A percentile compares a stretch with the other conserved stretches of the same genome.
phyloP scores from a whole-genome alignment of 2,113 vertebrate genomes.

The Larimichthys polyactis region DNA sequence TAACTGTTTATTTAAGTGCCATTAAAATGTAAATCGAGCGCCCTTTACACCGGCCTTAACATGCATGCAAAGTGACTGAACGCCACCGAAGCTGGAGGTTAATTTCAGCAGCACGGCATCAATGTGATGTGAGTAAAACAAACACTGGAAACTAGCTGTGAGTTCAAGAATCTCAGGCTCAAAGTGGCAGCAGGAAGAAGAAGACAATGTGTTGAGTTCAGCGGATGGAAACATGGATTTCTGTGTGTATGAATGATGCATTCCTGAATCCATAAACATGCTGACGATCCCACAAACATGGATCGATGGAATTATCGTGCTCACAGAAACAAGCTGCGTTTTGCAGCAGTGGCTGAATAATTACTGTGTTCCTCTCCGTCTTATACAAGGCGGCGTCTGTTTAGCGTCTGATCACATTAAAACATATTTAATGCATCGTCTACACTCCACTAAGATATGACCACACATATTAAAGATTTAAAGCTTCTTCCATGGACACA shows the following conservation, averaged over 20 bases:
- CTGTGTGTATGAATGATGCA: slow-evolving; percentile 10
- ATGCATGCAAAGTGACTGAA: neutral
- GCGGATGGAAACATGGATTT: neutral
- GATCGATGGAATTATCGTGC: slow-evolving; percentile 15
- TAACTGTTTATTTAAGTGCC: neutral
- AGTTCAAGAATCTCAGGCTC: neutral
- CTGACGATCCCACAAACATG: slow-evolving; percentile 10
- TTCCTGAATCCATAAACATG: slow-evolving; percentile 16
- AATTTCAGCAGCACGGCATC: neutral
- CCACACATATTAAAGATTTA: no score
- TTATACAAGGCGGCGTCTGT: no score
- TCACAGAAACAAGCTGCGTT: slow-evolving; percentile 21
- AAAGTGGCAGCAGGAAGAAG: neutral
- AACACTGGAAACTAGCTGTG: neutral
- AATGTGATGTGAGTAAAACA: neutral
- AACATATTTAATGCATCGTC: no score
- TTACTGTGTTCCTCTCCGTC: no score
- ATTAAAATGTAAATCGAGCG: neutral
- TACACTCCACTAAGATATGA: no score
- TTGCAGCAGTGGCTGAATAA: no score
- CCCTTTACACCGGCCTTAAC: neutral
- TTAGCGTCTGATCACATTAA: no score
- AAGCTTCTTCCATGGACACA: no score
- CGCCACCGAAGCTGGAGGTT: neutral
- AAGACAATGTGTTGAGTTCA: neutral